Evolutionary conservation across 2,888 invertebrate species (phyloP).

Genomic region (Lysandra bellargus): DNA sequence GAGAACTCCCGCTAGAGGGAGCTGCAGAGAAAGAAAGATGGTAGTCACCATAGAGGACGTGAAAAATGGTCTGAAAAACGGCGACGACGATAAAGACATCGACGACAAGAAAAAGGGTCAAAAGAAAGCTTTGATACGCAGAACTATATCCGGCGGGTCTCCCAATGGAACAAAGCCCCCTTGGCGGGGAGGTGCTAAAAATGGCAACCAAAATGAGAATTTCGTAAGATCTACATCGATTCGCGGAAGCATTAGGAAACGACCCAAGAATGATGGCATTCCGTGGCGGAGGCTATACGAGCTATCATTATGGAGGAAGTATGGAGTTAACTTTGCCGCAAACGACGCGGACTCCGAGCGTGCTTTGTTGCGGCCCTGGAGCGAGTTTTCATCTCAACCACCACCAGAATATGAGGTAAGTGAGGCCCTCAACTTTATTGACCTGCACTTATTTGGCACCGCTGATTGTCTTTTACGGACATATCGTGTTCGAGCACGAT

Average conservation of each 20-base stretch:
- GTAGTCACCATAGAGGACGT: conserved; percentile 76
- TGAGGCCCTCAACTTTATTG: conserved; percentile 51
- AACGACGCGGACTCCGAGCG: conserved; percentile 69
- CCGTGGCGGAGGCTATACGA: conserved; percentile 80
- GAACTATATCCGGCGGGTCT: conserved; percentile 55
- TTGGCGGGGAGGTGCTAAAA: conserved; percentile 69
- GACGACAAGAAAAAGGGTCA: conserved; percentile 66
- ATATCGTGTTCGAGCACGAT: conserved; percentile 51
- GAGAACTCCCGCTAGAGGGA: conserved; percentile 64
- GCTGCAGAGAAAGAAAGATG: conserved; percentile 70
- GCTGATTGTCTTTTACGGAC: conserved; percentile 52
- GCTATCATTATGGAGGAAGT: conserved; percentile 78
- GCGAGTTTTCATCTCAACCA: conserved; percentile 61
- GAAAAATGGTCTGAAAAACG: conserved; percentile 68
- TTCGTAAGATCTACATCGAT: conserved; percentile 67
- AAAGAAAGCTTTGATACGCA: conserved; percentile 59
- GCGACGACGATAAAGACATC: conserved; percentile 61
- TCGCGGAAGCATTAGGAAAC: conserved; percentile 70
- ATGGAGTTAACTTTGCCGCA: conserved; percentile 69
- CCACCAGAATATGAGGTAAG: conserved; percentile 67
- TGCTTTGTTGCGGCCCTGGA: conserved; percentile 67
- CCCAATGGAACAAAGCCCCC: conserved; percentile 67
- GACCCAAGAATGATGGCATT: conserved; percentile 64
- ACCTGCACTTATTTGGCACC: conserved; percentile 60
- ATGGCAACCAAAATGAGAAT: conserved; percentile 57